phyloP scores from a whole-genome alignment of 2,113 vertebrate species.

The Erinaceus europaeus region DNA sequence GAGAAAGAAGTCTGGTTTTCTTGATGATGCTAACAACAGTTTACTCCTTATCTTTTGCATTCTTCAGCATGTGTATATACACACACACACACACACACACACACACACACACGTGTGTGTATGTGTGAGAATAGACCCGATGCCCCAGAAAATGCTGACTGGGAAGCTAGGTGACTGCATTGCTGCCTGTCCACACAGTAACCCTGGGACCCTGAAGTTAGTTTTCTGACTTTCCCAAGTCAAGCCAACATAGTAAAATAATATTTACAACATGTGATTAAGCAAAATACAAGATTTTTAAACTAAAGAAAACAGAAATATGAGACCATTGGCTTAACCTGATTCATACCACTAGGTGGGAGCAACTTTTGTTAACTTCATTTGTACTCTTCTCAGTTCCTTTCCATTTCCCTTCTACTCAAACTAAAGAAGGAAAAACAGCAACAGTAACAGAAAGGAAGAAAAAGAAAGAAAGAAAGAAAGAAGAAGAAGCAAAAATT shows the following conservation, averaged over 20 bases:
- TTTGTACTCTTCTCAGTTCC: not conserved
- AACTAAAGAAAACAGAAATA: not conserved
- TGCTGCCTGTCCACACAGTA: not conserved
- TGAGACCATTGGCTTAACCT: not conserved
- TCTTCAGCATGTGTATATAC: not conserved
- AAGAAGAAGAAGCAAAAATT: not conserved
- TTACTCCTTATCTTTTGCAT: constrained; percentile 53
- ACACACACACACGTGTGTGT: not conserved
- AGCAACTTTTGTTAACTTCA: not conserved
- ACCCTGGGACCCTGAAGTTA: constrained; percentile 21
- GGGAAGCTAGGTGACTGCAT: not conserved
- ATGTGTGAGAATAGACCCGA: not conserved
- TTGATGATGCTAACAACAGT: constrained; percentile 55
- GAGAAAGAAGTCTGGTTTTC: constrained; percentile 13
- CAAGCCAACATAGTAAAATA: constrained; percentile 14
- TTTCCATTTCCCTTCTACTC: not conserved
- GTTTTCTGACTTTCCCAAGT: constrained; percentile 38
- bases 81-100: not conserved
- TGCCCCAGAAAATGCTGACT: constrained; percentile 23
- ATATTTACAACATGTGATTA: not conserved
- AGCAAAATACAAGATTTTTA: not conserved
- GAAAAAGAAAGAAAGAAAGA: too few species aligned
- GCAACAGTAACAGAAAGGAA: too few species aligned
- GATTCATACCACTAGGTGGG: not conserved
- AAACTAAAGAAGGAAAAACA: constrained; percentile 3